phyloP scores from a whole-genome alignment of 1,140 invertebrate genomes.

The Drosophila pseudoobscura region DNA sequence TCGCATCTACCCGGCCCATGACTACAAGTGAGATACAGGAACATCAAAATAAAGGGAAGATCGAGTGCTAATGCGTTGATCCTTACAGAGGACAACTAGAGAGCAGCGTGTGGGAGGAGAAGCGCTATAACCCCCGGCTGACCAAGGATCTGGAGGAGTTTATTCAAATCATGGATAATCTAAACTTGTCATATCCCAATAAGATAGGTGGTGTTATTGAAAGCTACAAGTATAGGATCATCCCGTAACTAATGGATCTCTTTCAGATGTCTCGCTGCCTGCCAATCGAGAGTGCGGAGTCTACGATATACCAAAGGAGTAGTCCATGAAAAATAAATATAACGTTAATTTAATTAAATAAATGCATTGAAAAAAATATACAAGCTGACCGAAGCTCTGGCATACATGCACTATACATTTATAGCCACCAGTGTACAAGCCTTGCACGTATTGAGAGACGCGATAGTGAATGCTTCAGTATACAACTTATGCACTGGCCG shows the following conservation, averaged over 20 bases:
- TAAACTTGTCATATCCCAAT: slow-evolving; percentile 97
- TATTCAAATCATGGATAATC: slow-evolving; percentile 95
- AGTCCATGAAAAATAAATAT: not conserved
- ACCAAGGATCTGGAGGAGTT: slow-evolving; percentile 94
- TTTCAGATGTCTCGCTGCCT: slow-evolving; percentile 90
- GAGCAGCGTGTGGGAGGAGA: slow-evolving; percentile 96
- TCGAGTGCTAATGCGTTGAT: not conserved
- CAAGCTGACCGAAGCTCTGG: not conserved
- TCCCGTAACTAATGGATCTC: too few species aligned
- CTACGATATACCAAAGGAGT: slow-evolving; percentile 85
- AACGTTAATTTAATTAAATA: too few species aligned
- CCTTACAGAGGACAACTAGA: slow-evolving; percentile 87
- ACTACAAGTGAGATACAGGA: slow-evolving; percentile 88
- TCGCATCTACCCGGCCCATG: slow-evolving; percentile 96
- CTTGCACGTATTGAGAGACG: slow-evolving; percentile 25
- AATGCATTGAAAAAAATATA: too few species aligned
- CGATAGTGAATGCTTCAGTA: slow-evolving; percentile 19
- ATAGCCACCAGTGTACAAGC: slow-evolving; percentile 31
- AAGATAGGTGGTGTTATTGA: slow-evolving; percentile 87
- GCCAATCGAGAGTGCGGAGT: slow-evolving; percentile 96
- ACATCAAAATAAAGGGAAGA: not conserved
- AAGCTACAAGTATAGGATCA: too few species aligned
- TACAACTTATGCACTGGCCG: too few species aligned
- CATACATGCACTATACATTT: not conserved
- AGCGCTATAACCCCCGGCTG: slow-evolving; percentile 94